Percentiles rank a stretch among this genome's conserved stretches.
These are phyloP conservation scores for Condylostylus longicornis DNA, from an alignment of 1,140 invertebrate species.

Conservation along the genomic window DNA sequence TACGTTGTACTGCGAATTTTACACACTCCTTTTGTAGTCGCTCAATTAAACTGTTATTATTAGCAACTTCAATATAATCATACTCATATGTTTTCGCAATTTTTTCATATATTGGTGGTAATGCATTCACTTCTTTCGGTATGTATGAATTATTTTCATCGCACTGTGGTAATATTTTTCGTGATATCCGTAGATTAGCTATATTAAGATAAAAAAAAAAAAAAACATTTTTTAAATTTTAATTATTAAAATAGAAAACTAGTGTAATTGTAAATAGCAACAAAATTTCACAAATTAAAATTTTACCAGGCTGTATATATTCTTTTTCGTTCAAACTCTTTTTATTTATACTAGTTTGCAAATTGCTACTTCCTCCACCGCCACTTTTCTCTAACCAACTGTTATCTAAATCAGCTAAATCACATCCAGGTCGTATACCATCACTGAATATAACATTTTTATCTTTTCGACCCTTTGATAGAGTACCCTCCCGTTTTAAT, in stretches of 20 bases:
- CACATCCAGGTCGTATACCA: conserved; percentile 78
- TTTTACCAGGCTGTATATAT: too few species aligned
- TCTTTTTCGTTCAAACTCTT: too few species aligned
- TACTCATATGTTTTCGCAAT: conserved; percentile 33
- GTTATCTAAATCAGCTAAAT: conserved; percentile 52
- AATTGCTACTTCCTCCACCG: not conserved
- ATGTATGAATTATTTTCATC: conserved; percentile 41
- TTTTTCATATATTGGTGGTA: conserved; percentile 36
- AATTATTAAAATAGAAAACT: not conserved
- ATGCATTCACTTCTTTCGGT: conserved; percentile 34
- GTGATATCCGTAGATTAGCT: conserved; percentile 7
- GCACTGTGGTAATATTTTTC: conserved; percentile 30
- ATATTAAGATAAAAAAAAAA: not conserved
- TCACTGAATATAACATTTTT: conserved; percentile 84
- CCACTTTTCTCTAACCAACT: conserved; percentile 11
- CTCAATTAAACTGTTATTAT: conserved; percentile 35
- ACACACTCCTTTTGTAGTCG: conserved; percentile 45
- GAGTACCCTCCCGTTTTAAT: conserved; percentile 53
- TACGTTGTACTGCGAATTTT: conserved; percentile 64
- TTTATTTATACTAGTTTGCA: too few species aligned
- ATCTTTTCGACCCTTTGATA: conserved; percentile 39
- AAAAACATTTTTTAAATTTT: not conserved
- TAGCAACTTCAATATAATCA: conserved; percentile 40
- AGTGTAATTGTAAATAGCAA: not conserved
- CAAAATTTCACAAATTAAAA: not conserved